phyloP scores from a whole-genome alignment of 2,888 invertebrate genomes.

The Eupelmus urozonus region DNA sequence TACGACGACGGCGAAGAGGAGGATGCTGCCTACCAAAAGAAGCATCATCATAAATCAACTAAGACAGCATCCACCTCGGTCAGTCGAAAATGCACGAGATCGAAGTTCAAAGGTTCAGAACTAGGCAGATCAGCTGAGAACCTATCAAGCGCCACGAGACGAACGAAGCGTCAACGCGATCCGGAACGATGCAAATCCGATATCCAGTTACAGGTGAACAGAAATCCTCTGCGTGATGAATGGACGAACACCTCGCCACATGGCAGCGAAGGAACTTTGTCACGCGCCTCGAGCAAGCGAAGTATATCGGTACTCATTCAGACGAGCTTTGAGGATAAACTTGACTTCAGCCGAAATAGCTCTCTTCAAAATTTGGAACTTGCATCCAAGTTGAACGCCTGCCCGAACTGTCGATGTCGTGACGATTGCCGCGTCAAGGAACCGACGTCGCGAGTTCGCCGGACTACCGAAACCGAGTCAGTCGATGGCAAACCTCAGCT shows the following conservation, averaged over 20 bases:
- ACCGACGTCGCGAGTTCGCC: not conserved
- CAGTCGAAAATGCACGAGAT: slow-evolving; percentile 67
- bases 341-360: slow-evolving; percentile 48
- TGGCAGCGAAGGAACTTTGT: slow-evolving; percentile 63
- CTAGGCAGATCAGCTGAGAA: slow-evolving; percentile 73
- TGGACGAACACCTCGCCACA: slow-evolving; percentile 73
- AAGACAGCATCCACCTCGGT: slow-evolving; percentile 46
- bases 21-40: slow-evolving; percentile 18
- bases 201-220: slow-evolving; percentile 68
- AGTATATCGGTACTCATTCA: slow-evolving; percentile 73
- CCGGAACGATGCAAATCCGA: slow-evolving; percentile 72
- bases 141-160: slow-evolving; percentile 59
- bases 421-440: not conserved
- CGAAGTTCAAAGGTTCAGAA: slow-evolving; percentile 69
- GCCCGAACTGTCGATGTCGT: slow-evolving; percentile 60
- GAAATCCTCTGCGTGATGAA: slow-evolving; percentile 66
- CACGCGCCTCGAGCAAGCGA: slow-evolving; percentile 59
- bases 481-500: slow-evolving; percentile 47
- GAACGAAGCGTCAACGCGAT: slow-evolving; percentile 69
- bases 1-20: slow-evolving; percentile 53
- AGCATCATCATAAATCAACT: slow-evolving; percentile 50
- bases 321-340: slow-evolving; percentile 70
- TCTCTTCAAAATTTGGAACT: slow-evolving; percentile 52
- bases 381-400: slow-evolving; percentile 59
- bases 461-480: slow-evolving; percentile 8